Percentiles rank a stretch among this genome's conserved stretches.
Evolutionary conservation across 2,888 invertebrate species (phyloP).

Genomic region (Margaritifera margaritifera): DNA sequence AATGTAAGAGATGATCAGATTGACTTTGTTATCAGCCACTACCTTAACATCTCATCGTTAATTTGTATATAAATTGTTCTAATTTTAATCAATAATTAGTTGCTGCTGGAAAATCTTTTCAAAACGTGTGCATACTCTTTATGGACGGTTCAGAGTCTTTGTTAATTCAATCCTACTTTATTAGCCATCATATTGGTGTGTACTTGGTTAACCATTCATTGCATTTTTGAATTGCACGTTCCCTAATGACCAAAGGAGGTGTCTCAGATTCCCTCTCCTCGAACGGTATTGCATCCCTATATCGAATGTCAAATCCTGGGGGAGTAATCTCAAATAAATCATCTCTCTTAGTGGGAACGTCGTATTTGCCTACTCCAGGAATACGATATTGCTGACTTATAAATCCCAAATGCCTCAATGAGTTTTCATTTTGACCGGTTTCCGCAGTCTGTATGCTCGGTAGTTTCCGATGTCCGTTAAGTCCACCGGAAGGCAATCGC

Average conservation of each 20-base stretch:
- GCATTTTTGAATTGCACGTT: slow-evolving; percentile 58
- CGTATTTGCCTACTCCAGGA: slow-evolving; percentile 50
- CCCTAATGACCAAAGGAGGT: slow-evolving; percentile 57
- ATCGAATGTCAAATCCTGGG: slow-evolving; percentile 61
- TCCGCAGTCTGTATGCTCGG: no score
- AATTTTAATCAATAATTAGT: no score
- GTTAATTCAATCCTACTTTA: no score
- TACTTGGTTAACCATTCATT: slow-evolving; percentile 57
- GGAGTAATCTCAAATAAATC: slow-evolving; percentile 61
- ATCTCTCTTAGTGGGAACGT: slow-evolving; percentile 38
- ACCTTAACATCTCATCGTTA: no score
- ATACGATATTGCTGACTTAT: slow-evolving; percentile 31
- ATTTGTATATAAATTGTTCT: no score
- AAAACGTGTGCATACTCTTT: no score
- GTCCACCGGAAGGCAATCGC: no score
- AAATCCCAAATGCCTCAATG: slow-evolving; percentile 7
- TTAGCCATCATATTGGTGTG: slow-evolving; percentile 25
- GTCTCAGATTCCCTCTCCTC: slow-evolving; percentile 53
- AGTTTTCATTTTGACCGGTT: slow-evolving; percentile 17
- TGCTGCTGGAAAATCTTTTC: no score
- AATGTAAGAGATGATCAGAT: no score
- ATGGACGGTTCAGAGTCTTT: no score
- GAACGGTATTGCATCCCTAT: slow-evolving; percentile 50
- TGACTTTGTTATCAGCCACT: no score
- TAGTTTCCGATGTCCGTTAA: no score